Evolutionary conservation across 2,113 vertebrate genomes (phyloP).

Genomic region (Alligator mississippiensis): DNA sequence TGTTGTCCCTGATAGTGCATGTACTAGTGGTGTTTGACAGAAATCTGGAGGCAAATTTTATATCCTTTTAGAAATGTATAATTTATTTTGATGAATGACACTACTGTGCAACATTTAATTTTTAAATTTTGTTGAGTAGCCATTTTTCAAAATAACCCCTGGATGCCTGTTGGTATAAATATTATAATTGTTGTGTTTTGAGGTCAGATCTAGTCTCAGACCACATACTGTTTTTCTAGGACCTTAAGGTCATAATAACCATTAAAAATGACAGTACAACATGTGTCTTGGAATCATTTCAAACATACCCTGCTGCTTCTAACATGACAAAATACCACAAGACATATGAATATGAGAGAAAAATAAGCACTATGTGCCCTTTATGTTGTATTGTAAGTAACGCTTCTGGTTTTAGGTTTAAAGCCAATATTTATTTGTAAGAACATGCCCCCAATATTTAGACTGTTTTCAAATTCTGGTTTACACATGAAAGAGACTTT

Average conservation of each 20-base stretch:
- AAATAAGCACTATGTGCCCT: neutral
- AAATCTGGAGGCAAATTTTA: neutral
- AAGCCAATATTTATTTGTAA: constrained; percentile 54
- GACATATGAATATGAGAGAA: neutral
- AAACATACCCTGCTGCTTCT: constrained; percentile 27
- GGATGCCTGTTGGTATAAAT: neutral
- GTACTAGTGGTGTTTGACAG: too few relatives aligned
- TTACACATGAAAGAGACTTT: neutral
- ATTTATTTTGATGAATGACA: neutral
- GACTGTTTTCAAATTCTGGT: constrained; percentile 52
- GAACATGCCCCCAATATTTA: neutral
- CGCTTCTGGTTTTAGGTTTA: constrained; percentile 23
- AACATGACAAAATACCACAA: neutral
- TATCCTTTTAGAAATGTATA: neutral
- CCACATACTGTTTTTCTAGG: neutral
- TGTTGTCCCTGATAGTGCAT: neutral
- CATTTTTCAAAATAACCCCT: neutral
- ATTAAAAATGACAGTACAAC: neutral
- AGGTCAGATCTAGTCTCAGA: neutral
- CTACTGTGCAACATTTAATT: neutral
- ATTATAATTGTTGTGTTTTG: neutral
- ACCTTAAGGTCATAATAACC: neutral
- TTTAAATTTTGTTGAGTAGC: neutral
- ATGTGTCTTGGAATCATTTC: neutral
- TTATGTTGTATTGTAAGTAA: neutral